Conservation (phyloP, 2,888 invertebrate genomes). For the Ellobium chinense region DNA sequence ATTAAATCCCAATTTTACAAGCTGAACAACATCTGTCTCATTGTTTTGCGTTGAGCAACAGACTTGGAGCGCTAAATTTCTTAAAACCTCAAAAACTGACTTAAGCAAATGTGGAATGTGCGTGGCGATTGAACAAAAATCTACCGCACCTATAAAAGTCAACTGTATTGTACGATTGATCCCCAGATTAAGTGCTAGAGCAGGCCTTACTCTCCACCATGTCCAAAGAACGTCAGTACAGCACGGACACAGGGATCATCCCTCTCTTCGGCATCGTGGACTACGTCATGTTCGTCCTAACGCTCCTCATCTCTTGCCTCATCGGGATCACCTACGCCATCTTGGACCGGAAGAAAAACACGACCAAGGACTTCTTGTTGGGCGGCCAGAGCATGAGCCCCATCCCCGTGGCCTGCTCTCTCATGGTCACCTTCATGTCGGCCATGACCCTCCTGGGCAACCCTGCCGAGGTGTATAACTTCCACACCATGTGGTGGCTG, state of each 20-base stretch:
- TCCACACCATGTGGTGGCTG: slow-evolving; percentile 56
- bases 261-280: slow-evolving; percentile 47
- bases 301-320: slow-evolving; percentile 51
- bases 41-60: too few species aligned
- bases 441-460: slow-evolving; percentile 59
- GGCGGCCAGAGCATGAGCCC: slow-evolving; percentile 72
- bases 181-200: too few species aligned
- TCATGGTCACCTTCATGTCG: slow-evolving; percentile 70
- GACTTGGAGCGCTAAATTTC: too few species aligned
- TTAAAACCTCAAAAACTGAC: too few species aligned
- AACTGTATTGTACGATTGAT: too few species aligned
- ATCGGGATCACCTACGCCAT: slow-evolving; percentile 79
- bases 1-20: too few species aligned
- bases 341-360: slow-evolving; percentile 81
- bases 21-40: too few species aligned
- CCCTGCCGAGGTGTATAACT: slow-evolving; percentile 62
- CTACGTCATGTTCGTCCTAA: slow-evolving; percentile 54
- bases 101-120: too few species aligned
- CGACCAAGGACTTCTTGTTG: slow-evolving; percentile 75
- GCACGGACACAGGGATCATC: slow-evolving; percentile 49
- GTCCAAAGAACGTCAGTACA: too few species aligned
- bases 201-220: too few species aligned
- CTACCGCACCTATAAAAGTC: too few species aligned
- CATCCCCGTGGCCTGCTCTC: slow-evolving; percentile 74
- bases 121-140: too few species aligned